Base-by-base conservation (phyloP, 92 coral and sea anemone species). In the Siderastrea radians region DNA sequence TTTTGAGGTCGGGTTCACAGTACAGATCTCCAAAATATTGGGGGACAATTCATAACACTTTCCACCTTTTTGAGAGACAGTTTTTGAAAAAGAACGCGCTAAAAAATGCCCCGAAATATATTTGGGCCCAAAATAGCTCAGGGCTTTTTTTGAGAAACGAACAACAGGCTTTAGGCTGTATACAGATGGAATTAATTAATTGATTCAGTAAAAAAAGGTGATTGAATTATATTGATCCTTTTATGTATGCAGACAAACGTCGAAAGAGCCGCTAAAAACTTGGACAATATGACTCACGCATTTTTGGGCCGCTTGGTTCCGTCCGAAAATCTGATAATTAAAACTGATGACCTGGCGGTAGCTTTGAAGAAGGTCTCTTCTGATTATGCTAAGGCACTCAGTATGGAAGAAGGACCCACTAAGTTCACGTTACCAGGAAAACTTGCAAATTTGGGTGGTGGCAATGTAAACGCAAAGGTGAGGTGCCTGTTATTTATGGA, bases 291-390 rank as follows among this genome's bases (percentile, higher is more conserved):
- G 83, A 64, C 44, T 5, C 48, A 67, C n/a, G 73, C 61, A 11
- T 64, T 79, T 49, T 26, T 79, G 38, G 55, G 49, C 43, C 83
- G 83, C 16, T 49, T 79, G 71, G 83, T 79, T 5, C 7, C 83
- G n/a, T 79, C 73, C 8, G 73, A 79, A 65, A n/a, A 8, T 51
- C 2, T 64, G 46, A 9, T 79, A 11, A 63, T 79, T 49, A 64
- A 49, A 38, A 50, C 69, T 4, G 47, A 38, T 60, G 72, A 49
- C 10, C 46, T 79, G 14, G 73, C 47, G 11, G 7, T 65, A 79
- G 52, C 38, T 6, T 60, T 79, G 0, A 64, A 79, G 60, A 79
- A 79, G 69, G 83, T 79, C n/a, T 14, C 51, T 17, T 6, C 48
- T 11, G 50, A n/a, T 12, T 62, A 79, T 51, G 59, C 65, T 3